Percentiles rank a stretch among this genome's conserved stretches.
These are phyloP conservation scores for Lasioglossum pauxillum DNA, from an alignment of 2,888 invertebrate species.

Conservation along the genomic window DNA sequence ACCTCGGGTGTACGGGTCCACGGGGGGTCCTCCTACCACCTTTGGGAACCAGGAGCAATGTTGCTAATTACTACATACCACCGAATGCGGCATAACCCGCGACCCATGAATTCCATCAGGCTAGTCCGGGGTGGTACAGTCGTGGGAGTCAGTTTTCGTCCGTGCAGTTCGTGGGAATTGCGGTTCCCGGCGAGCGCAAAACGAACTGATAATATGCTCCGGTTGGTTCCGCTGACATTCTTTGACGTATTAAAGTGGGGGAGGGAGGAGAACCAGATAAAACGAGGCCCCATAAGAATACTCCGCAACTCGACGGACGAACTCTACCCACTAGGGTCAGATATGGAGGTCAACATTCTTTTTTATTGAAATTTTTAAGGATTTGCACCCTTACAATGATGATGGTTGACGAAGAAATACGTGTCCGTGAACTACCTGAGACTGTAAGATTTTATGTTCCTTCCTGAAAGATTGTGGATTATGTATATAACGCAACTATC, in stretches of 20 bases:
- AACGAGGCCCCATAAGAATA: background rate
- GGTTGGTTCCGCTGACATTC: slow-evolving; percentile 47
- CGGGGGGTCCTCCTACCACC: slow-evolving; percentile 58
- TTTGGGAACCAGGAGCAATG: slow-evolving; percentile 76
- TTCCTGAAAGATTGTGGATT: too few species aligned
- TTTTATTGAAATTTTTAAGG: too few species aligned
- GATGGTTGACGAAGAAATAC: too few species aligned
- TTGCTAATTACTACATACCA: slow-evolving; percentile 84
- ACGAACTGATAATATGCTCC: slow-evolving; percentile 69
- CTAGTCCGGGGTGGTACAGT: slow-evolving; percentile 57
- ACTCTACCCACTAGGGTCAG: background rate
- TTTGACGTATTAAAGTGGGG: background rate
- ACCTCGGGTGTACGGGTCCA: slow-evolving; percentile 28
- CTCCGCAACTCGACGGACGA: background rate
- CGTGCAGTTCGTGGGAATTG: slow-evolving; percentile 69
- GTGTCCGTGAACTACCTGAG: too few species aligned
- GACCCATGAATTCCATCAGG: slow-evolving; percentile 81
- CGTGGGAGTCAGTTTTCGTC: slow-evolving; percentile 70
- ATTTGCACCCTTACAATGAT: too few species aligned
- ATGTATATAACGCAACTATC: too few species aligned
- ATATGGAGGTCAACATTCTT: background rate
- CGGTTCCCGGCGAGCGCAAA: slow-evolving; percentile 67
- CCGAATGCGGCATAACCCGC: slow-evolving; percentile 82
- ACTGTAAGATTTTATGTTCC: too few species aligned
- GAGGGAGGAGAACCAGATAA: background rate